Evolutionary conservation across 2,888 invertebrate genomes (phyloP).

Genomic region (Ichneumoninae sp.): DNA sequence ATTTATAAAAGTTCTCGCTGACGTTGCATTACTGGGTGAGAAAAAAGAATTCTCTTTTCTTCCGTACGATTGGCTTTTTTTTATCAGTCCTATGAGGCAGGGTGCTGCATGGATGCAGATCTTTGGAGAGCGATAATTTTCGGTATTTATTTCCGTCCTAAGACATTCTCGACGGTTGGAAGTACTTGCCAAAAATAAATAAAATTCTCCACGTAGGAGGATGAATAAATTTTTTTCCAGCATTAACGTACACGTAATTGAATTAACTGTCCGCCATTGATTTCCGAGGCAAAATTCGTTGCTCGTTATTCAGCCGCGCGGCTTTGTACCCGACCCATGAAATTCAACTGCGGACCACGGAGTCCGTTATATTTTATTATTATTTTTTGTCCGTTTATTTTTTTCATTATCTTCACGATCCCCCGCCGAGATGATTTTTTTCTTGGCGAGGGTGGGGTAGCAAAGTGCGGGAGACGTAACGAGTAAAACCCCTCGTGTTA

Average conservation of each 20-base stretch:
- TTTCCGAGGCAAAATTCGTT: neutral
- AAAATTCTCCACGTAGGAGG: neutral
- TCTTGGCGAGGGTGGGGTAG: neutral
- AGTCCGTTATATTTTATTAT: neutral
- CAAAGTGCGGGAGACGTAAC: neutral
- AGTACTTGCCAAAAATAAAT: neutral
- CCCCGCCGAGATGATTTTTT: neutral
- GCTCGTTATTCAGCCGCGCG: neutral
- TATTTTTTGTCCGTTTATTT: neutral
- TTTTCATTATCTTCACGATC: neutral
- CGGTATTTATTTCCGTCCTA: neutral
- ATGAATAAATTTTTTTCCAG: neutral
- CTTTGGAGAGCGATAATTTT: too few species aligned
- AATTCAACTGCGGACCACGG: neutral
- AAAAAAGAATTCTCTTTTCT: neutral
- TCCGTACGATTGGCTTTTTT: neutral
- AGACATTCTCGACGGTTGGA: neutral
- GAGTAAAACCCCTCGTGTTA: slow-evolving; percentile 9
- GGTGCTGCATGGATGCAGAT: too few species aligned
- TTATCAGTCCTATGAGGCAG: neutral
- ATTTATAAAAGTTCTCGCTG: neutral
- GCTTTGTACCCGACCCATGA: neutral
- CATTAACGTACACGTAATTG: neutral
- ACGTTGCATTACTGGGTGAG: neutral
- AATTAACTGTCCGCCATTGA: neutral